These are phyloP conservation scores for Eupithecia insigniata DNA, from an alignment of 2,888 invertebrate species.

Conservation along the genomic window DNA sequence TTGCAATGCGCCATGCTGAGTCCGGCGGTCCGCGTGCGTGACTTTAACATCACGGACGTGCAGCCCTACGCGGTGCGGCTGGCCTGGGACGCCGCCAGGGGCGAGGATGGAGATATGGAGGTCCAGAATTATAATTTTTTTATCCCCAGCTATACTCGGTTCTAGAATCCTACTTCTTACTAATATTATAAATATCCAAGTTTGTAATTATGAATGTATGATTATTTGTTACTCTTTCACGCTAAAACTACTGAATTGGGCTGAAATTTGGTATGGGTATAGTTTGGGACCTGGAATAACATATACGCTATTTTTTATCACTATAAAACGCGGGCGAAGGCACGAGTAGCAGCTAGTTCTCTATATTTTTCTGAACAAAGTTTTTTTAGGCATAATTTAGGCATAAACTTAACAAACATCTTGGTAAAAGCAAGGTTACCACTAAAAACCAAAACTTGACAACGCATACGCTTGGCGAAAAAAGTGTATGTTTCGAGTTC, in stretches of 20 bases:
- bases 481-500: not conserved
- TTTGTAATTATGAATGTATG: no score
- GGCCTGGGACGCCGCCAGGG: constrained; percentile 89
- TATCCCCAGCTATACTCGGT: not conserved
- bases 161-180: no score
- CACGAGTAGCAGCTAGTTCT: no score
- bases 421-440: not conserved
- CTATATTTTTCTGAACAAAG: no score
- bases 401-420: not conserved
- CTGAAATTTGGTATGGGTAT: no score
- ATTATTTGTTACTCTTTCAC: no score
- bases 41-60: constrained; percentile 96
- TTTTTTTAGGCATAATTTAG: no score
- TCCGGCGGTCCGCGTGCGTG: constrained; percentile 98
- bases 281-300: no score
- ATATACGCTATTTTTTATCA: no score
- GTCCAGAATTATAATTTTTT: constrained; percentile 63
- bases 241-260: no score
- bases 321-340: no score
- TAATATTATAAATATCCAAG: no score
- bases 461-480: not conserved
- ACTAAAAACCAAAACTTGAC: not conserved
- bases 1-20: constrained; percentile 98
- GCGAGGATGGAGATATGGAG: constrained; percentile 92
- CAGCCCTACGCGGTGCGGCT: constrained; percentile 95